phyloP scores from a whole-genome alignment of 1,140 invertebrate genomes.

The Nymphalis io region DNA sequence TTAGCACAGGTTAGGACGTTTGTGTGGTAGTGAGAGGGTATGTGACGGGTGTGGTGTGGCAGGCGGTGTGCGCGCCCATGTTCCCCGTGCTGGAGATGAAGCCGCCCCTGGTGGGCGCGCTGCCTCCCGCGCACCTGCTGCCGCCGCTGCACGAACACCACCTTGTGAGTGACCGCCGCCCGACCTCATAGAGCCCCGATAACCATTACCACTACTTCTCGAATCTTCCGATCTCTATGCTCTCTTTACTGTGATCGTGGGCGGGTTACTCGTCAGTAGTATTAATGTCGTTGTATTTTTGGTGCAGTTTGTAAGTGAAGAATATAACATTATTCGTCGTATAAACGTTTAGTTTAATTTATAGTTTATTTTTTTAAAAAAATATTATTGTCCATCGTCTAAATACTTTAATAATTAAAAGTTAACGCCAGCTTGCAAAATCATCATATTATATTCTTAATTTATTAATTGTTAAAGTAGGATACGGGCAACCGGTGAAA shows the following conservation, averaged over 20 bases:
- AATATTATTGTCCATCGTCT: too few relatives aligned
- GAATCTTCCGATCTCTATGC: neutral
- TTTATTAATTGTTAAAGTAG: neutral
- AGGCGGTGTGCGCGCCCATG: constrained; percentile 83
- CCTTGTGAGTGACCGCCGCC: constrained; percentile 66
- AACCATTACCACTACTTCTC: neutral
- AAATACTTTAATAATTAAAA: too few relatives aligned
- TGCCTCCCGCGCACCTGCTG: constrained; percentile 88
- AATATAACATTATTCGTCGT: too few relatives aligned
- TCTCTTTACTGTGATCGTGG: neutral
- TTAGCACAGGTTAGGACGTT: neutral
- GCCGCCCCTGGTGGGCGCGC: constrained; percentile 88
- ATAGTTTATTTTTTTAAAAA: too few relatives aligned
- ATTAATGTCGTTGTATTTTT: too few relatives aligned
- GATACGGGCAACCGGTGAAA: neutral
- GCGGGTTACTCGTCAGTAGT: neutral
- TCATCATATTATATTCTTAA: neutral
- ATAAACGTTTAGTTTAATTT: too few relatives aligned
- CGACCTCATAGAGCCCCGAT: constrained; percentile 55
- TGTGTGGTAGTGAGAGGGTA: neutral
- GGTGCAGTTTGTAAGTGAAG: too few relatives aligned
- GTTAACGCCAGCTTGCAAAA: too few relatives aligned
- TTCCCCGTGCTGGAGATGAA: constrained; percentile 88
- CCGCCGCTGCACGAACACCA: constrained; percentile 76
- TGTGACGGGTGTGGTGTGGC: constrained; percentile 44